Percentiles rank a stretch among this genome's conserved stretches.
These are phyloP conservation scores for Gila robusta DNA, from an alignment of 2,797 vertebrate genomes.

Conservation along the genomic window DNA sequence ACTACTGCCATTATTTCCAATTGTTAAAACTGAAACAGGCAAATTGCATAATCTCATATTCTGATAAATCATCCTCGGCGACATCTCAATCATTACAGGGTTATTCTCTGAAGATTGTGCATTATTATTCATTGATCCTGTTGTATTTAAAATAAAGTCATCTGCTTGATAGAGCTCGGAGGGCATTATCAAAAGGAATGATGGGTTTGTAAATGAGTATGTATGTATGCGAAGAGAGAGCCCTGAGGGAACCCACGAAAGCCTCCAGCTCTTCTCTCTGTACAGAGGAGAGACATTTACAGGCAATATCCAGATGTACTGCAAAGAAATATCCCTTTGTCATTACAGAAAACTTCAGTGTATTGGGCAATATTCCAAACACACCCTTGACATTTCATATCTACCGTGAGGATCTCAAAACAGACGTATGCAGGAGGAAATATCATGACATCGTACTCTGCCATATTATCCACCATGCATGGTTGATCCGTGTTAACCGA, in stretches of 20 bases:
- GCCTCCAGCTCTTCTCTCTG: constrained; percentile 25
- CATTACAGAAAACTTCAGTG: constrained; percentile 11
- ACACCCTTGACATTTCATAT: constrained; percentile 33
- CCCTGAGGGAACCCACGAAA: constrained; percentile 44
- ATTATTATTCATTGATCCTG: constrained; percentile 50
- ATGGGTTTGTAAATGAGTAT: constrained; percentile 56
- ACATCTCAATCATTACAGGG: constrained; percentile 25
- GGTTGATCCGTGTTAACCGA: not conserved
- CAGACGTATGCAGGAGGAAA: not conserved
- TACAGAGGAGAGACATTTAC: constrained; percentile 28
- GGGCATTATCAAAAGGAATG: constrained; percentile 52
- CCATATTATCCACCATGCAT: not conserved
- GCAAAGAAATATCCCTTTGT: constrained; percentile 24
- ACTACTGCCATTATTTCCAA: constrained; percentile 4
- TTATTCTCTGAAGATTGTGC: constrained; percentile 23
- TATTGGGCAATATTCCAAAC: constrained; percentile 21
- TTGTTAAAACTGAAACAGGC: constrained; percentile 3
- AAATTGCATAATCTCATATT: constrained; percentile 11
- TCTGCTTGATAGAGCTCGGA: constrained; percentile 52
- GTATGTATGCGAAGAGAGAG: constrained; percentile 50
- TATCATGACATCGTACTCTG: constrained; percentile 5
- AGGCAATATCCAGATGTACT: constrained; percentile 4
- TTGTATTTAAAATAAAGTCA: constrained; percentile 55
- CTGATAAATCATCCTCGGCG: not conserved
- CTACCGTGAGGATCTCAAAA: not conserved